A percentile compares a stretch with the other conserved stretches of the same genome.
Evolutionary conservation across 2,797 vertebrate species (phyloP).

Genomic region (Kryptolebias ocellatus): DNA sequence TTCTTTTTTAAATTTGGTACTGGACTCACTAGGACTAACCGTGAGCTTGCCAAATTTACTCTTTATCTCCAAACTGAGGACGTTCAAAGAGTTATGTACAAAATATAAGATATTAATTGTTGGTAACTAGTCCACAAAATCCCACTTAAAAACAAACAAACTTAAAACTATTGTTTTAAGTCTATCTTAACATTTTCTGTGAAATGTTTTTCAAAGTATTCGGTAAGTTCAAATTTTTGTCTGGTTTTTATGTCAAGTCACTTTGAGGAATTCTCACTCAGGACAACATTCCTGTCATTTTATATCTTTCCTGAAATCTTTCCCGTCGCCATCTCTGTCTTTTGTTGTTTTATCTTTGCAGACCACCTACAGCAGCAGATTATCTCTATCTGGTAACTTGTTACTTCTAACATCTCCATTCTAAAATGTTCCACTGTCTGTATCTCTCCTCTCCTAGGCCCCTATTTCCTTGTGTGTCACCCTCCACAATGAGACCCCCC

Average conservation of each 20-base stretch:
- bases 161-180: too few relatives aligned
- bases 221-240: neutral
- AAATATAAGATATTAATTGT: too few relatives aligned
- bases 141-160: too few relatives aligned
- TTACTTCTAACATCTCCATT: conserved; percentile 44
- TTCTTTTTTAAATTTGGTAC: too few relatives aligned
- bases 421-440: conserved; percentile 37
- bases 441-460: conserved; percentile 27
- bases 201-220: neutral
- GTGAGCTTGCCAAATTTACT: too few relatives aligned
- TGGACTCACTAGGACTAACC: too few relatives aligned
- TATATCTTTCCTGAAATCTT: neutral
- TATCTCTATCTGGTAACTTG: conserved; percentile 61
- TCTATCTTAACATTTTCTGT: too few relatives aligned
- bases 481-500: conserved; percentile 58
- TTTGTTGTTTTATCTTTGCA: conserved; percentile 34
- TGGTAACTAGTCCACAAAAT: too few relatives aligned
- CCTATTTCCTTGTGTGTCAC: conserved; percentile 24
- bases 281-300: neutral
- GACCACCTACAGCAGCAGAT: conserved; percentile 64
- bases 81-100: too few relatives aligned
- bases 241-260: too few relatives aligned
- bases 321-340: conserved; percentile 12
- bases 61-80: too few relatives aligned
- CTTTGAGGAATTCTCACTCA: neutral